phyloP scores from a whole-genome alignment of 2,797 vertebrate species.

The Propithecus deckenii region DNA sequence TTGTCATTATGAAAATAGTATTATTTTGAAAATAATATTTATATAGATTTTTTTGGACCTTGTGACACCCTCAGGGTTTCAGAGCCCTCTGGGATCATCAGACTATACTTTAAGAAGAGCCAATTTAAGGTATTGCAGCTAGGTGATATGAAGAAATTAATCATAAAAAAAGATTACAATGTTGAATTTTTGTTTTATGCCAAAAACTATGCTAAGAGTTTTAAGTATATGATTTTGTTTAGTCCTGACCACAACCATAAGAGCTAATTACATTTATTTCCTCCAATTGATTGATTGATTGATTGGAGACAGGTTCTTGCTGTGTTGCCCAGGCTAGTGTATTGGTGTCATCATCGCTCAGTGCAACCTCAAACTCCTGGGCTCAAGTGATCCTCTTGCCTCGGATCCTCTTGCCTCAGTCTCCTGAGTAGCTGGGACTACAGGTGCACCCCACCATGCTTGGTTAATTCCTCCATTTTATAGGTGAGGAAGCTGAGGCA shows the following conservation, averaged over 20 bases:
- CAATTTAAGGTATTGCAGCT: neutral
- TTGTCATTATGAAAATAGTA: neutral
- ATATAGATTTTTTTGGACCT: neutral
- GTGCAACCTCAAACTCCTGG: neutral
- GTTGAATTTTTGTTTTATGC: neutral
- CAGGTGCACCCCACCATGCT: neutral
- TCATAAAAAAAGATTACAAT: neutral
- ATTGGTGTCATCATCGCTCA: neutral
- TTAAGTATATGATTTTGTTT: neutral
- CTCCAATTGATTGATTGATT: neutral
- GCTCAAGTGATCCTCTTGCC: neutral
- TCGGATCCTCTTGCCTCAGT: neutral
- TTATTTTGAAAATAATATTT: neutral
- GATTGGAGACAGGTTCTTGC: neutral
- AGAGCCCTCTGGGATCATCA: neutral
- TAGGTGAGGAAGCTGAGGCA: neutral
- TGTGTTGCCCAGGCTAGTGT: neutral
- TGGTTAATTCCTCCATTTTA: neutral
- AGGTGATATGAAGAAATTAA: neutral
- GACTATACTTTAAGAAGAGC: neutral
- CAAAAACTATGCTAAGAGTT: neutral
- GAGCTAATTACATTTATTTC: neutral
- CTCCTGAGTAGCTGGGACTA: neutral
- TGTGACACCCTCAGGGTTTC: neutral
- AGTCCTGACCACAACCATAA: neutral